Percentiles rank a stretch among this genome's conserved stretches.
Conservation (phyloP, 1,140 invertebrate genomes). For the Drosophila watanabei region DNA sequence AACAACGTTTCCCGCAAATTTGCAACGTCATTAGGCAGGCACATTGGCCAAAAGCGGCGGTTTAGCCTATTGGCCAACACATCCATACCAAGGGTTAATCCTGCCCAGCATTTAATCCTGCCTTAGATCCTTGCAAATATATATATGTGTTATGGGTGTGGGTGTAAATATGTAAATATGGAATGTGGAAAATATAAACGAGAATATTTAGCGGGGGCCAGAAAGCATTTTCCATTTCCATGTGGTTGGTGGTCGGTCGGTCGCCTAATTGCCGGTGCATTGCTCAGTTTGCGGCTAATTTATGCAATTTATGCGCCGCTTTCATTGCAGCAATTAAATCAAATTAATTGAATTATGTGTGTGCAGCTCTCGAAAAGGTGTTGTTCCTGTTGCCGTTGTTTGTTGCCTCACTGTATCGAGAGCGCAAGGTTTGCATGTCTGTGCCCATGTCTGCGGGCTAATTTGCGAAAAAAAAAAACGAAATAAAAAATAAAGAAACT, state of each 20-base stretch:
- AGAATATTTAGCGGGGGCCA: slow-evolving; percentile 15
- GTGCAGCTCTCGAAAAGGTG: slow-evolving; percentile 44
- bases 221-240: slow-evolving; percentile 6
- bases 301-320: slow-evolving; percentile 60
- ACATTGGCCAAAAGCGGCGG: slow-evolving; percentile 36
- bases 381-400: slow-evolving; percentile 30
- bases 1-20: slow-evolving; percentile 59
- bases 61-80: slow-evolving; percentile 15
- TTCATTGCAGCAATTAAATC: slow-evolving; percentile 71
- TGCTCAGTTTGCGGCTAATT: slow-evolving; percentile 49
- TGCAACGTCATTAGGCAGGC: slow-evolving; percentile 68
- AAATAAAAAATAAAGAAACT: slow-evolving; percentile 16
- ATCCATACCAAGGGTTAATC: not conserved
- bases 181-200: not conserved
- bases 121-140: not conserved
- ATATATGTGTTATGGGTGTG: not conserved
- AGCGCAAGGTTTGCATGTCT: slow-evolving; percentile 55
- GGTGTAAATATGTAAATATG: not conserved
- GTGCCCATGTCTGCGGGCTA: slow-evolving; percentile 58
- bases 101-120: not conserved
- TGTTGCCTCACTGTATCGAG: slow-evolving; percentile 17
- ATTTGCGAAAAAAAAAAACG: slow-evolving; percentile 45
- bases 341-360: slow-evolving; percentile 72
- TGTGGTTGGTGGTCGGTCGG: not conserved
- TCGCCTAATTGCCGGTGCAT: slow-evolving; percentile 35